Conservation (phyloP, 2,113 vertebrate genomes). For the Myotis yumanensis region DNA sequence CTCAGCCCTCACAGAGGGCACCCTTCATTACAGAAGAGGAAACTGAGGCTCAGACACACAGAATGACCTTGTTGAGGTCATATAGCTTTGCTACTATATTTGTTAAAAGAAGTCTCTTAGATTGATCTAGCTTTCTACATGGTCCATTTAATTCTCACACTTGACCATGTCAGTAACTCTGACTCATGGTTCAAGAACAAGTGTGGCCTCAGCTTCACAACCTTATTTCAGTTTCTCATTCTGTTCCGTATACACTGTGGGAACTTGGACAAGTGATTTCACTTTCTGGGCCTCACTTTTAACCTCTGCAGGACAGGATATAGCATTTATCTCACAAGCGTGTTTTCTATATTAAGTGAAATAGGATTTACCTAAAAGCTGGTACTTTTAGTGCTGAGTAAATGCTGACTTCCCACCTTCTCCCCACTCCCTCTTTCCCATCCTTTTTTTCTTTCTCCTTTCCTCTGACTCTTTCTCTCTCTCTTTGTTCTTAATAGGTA, state of each 20-base stretch:
- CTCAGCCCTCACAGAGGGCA: neutral
- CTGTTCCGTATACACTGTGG: neutral
- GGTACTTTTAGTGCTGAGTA: neutral
- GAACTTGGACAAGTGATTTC: neutral
- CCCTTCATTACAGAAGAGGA: neutral
- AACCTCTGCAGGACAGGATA: neutral
- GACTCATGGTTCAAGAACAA: neutral
- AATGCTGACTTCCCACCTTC: neutral
- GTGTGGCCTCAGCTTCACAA: neutral
- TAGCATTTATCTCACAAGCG: neutral
- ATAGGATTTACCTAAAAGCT: neutral
- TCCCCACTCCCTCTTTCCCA: neutral
- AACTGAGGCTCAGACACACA: neutral
- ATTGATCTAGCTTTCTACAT: neutral
- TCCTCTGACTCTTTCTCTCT: neutral
- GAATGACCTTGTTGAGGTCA: neutral
- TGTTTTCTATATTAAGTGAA: neutral
- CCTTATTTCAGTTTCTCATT: constrained; percentile 22
- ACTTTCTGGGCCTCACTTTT: neutral
- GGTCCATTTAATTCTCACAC: neutral
- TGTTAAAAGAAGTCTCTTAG: neutral
- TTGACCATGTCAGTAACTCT: neutral
- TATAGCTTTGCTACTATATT: neutral
- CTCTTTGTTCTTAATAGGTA: neutral
- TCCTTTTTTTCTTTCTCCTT: neutral